Evolutionary conservation across 2,888 invertebrate species (phyloP), one percentile per base, ranked within the genome.

Genomic region (Heliothis peltigera): DNA sequence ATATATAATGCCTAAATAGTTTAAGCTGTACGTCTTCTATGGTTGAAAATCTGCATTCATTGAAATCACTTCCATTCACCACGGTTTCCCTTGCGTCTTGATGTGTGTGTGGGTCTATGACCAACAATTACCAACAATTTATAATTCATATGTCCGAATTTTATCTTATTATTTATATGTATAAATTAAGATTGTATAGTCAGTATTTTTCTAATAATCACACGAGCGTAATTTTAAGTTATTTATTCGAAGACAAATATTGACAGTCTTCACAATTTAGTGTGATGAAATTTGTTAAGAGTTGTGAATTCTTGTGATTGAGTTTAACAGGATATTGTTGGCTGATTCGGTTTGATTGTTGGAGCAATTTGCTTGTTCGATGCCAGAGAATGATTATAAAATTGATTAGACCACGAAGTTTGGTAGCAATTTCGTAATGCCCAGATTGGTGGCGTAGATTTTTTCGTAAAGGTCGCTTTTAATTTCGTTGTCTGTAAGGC

Each of bases 251-350:
- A 72, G 43, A 60, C 44, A 56, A 70, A 66, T 56, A 70, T 53
- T 59, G 32, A 17, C 58, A 22, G 42, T 47, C 12, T 46, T 52
- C 43, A 39, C 32, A 73, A 70, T 59, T 70, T 39, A 60, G 52
- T 67, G 44, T 73, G 58, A 72, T 51, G 49, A 71, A 70, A 71
- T 72, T 66, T 51, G 46, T 70, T 65, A 49, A 72, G 73, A 70
- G 54, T 72, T 70, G 44, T 54, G 25, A 55, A 59, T 59, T 72
- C 70, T 70, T 70, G 49, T 70, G 54, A 58, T 70, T 66, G 67
- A 65, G 51, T 70, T 70, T 59, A 43, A 46, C 43, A 59, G 51
- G 73, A 73, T 67, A 73, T 55, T 73, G 59, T 70, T 73, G 44
- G 67, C 35, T 46, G 55, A 67, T 51, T 65, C 46, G 22, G 58